Evolutionary conservation across 2,888 invertebrate species (phyloP), one percentile per base, ranked within the genome.

Genomic region (Exephanes ischioxanthus): DNA sequence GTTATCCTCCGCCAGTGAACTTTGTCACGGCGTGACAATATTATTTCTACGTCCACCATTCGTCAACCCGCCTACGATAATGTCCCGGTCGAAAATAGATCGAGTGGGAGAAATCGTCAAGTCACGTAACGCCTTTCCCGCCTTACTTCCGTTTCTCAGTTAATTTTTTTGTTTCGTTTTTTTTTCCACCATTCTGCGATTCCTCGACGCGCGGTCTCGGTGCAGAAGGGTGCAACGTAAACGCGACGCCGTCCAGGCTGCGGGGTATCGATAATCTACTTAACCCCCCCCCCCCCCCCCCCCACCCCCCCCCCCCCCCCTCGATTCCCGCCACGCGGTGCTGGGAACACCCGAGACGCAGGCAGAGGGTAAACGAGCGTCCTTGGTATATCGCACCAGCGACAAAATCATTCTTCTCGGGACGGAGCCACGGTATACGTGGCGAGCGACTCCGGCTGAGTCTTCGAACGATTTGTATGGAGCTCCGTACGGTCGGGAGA

Each of bases 241-340:
- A 66, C 72, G 48, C 67, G 84, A 66, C 71, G 84, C 84, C 84
- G 75, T 16, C 19, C 58, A 45, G 51, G 37, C 70, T 76, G 26
- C 76, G 37, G 76, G 63, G 61, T 33, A 78, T 58, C 72, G 51
- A 53, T 76, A 71, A 55, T 76, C 48, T 22, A 53, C 58, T 58
- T 45, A 53, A 41, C 22, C n/a, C 19, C 16, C n/a, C 22, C 30
- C 22, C 22, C 1, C 22, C 22, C 53, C 19, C 16, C 53, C n/a
- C 16, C 30, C 19, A 1, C 26, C 26, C 1, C 22, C 53, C 19
- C 16, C 22, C n/a, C 19, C 16, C n/a, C 3, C 30, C 30, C 3
- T 22, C 22, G 72, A 26, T 53, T 58, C 14, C 72, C 71, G 72
- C 61, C 67, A 41, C 61, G 67, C 61, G 76, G 7, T 41, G 11